These are phyloP conservation scores for Ptychoptera albimana DNA, from an alignment of 2,888 invertebrate genomes.

Conservation along the genomic window DNA sequence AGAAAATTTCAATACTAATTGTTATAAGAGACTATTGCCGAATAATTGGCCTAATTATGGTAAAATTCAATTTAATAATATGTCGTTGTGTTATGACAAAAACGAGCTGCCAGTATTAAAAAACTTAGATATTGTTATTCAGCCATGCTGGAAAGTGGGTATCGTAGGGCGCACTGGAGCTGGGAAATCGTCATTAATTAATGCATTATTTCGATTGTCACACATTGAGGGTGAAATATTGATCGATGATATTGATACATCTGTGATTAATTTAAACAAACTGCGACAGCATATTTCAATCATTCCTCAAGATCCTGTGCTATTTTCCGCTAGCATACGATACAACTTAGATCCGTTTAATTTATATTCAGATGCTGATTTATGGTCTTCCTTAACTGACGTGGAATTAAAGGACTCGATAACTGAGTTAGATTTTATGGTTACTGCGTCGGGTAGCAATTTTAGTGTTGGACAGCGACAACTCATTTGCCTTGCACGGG, in stretches of 20 bases:
- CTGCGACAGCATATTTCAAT: constrained; percentile 37
- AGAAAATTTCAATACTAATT: constrained; percentile 24
- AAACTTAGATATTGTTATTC: constrained; percentile 48
- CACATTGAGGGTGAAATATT: constrained; percentile 50
- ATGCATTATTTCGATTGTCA: constrained; percentile 61
- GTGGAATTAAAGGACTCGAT: constrained; percentile 38
- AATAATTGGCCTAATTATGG: constrained; percentile 54
- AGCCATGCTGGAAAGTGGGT: constrained; percentile 53
- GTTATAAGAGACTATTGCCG: constrained; percentile 32
- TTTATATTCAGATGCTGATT: constrained; percentile 22
- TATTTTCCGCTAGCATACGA: constrained; percentile 42
- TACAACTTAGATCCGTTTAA: constrained; percentile 46
- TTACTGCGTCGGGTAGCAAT: constrained; percentile 40
- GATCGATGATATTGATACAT: constrained; percentile 55
- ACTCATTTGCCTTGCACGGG: constrained; percentile 50
- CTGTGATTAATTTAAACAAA: constrained; percentile 33
- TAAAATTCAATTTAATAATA: constrained; percentile 35
- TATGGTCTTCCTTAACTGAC: constrained; percentile 25
- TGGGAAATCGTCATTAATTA: constrained; percentile 64
- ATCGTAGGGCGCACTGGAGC: constrained; percentile 76
- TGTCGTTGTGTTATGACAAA: constrained; percentile 42
- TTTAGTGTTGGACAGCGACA: constrained; percentile 28
- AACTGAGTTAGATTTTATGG: constrained; percentile 34
- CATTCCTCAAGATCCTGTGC: constrained; percentile 39
- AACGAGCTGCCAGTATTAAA: constrained; percentile 51